Conservation (phyloP, 2,888 invertebrate species). For the Cetonia aurata region DNA sequence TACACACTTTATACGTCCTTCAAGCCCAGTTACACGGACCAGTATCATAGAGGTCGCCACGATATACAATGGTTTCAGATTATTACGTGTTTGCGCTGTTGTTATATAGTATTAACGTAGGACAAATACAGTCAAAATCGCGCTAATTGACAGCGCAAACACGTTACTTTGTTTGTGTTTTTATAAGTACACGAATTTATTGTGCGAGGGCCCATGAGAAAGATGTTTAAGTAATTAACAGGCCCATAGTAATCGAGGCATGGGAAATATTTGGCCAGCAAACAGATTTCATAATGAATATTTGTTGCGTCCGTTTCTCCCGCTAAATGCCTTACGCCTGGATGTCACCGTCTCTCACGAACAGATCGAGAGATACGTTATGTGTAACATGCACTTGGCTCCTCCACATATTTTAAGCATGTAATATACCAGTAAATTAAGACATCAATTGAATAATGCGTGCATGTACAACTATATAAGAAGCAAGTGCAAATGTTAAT, state of each 20-base stretch:
- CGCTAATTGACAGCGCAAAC: slow-evolving; percentile 40
- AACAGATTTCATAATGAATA: slow-evolving; percentile 42
- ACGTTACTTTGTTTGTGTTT: slow-evolving; percentile 44
- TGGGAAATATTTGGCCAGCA: slow-evolving; percentile 45
- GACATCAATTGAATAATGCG: no score
- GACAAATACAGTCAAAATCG: slow-evolving; percentile 45
- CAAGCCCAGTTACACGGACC: neutral
- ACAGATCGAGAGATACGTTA: neutral
- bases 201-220: slow-evolving; percentile 43
- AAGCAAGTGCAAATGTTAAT: no score
- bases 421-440: no score
- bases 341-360: slow-evolving; percentile 5
- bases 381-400: no score
- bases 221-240: slow-evolving; percentile 45
- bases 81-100: slow-evolving; percentile 43
- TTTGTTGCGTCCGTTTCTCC: slow-evolving; percentile 35
- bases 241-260: slow-evolving; percentile 43
- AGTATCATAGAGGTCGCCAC: slow-evolving; percentile 13
- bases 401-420: no score
- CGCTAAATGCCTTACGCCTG: slow-evolving; percentile 26
- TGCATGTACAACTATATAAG: no score
- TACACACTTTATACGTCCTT: neutral
- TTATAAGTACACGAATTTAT: slow-evolving; percentile 43
- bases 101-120: slow-evolving; percentile 45
- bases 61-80: slow-evolving; percentile 33